Conservation (phyloP, 2,888 invertebrate species). For the Stenodera caucasica region DNA sequence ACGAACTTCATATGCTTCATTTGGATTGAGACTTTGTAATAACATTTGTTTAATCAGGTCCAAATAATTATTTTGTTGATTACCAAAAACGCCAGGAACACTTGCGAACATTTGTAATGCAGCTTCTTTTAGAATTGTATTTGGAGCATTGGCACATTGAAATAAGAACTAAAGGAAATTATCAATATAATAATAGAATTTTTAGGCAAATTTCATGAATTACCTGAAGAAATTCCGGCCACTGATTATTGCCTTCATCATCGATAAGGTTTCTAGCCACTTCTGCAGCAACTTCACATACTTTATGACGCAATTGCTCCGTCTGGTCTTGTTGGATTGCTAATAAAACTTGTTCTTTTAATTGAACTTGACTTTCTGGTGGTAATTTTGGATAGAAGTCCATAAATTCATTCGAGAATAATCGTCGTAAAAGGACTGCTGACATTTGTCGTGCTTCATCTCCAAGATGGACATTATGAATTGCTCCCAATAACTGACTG, state of each 20-base stretch:
- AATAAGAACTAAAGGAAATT: constrained; percentile 71
- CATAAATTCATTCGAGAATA: constrained; percentile 87
- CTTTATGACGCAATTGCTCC: constrained; percentile 80
- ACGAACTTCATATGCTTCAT: constrained; percentile 72
- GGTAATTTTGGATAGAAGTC: constrained; percentile 89
- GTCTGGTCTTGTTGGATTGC: constrained; percentile 83
- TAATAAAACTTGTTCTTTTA: constrained; percentile 84
- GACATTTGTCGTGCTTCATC: constrained; percentile 90
- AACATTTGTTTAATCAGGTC: constrained; percentile 96
- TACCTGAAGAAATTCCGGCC: constrained; percentile 90
- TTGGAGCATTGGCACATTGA: constrained; percentile 85
- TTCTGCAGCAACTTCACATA: constrained; percentile 96
- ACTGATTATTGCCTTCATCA: constrained; percentile 93
- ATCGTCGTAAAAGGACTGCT: constrained; percentile 89
- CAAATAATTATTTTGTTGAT: constrained; percentile 88
- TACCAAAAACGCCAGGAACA: constrained; percentile 96
- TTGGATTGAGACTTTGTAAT: constrained; percentile 71
- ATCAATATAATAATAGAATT: no score
- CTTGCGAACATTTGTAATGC: constrained; percentile 93
- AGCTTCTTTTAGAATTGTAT: constrained; percentile 84
- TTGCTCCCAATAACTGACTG: constrained; percentile 76
- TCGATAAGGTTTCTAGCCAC: constrained; percentile 92
- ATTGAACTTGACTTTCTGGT: constrained; percentile 78
- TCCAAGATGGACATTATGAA: constrained; percentile 75
- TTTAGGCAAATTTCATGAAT: constrained; percentile 9